These are phyloP conservation scores for Melieria omissa DNA, from an alignment of 2,888 invertebrate species.

Conservation along the genomic window DNA sequence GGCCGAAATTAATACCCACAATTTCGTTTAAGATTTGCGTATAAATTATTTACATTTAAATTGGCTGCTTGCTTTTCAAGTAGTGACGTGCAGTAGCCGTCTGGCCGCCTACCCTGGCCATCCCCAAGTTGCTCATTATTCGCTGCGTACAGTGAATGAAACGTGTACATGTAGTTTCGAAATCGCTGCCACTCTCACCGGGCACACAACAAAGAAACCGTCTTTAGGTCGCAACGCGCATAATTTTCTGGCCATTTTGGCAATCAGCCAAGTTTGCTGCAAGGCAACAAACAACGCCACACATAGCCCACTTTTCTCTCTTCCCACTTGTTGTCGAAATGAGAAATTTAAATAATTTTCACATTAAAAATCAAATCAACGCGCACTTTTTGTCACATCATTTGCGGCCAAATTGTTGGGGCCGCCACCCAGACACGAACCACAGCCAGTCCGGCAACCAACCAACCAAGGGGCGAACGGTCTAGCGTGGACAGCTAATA, in stretches of 20 bases:
- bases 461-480: neutral
- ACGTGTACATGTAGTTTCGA: no score
- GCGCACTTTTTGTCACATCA: constrained; percentile 12
- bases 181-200: no score
- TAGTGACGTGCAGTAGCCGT: neutral
- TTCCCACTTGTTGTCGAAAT: neutral
- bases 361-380: constrained; percentile 21
- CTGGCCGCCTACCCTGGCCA: no score
- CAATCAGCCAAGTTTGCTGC: no score
- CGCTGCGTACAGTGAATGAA: no score
- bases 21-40: constrained; percentile 5
- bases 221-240: no score
- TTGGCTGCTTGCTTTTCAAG: constrained; percentile 18
- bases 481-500: neutral
- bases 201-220: no score
- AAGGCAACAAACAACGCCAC: no score
- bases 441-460: neutral
- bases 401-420: neutral
- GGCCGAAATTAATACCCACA: constrained; percentile 1
- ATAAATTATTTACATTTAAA: constrained; percentile 26
- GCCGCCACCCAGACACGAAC: neutral
- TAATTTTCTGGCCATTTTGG: no score
- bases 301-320: no score
- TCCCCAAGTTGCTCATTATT: no score
- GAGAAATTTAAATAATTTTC: constrained; percentile 19